Base-by-base conservation (phyloP, 1,140 invertebrate genomes). In the Drosophila tani region DNA sequence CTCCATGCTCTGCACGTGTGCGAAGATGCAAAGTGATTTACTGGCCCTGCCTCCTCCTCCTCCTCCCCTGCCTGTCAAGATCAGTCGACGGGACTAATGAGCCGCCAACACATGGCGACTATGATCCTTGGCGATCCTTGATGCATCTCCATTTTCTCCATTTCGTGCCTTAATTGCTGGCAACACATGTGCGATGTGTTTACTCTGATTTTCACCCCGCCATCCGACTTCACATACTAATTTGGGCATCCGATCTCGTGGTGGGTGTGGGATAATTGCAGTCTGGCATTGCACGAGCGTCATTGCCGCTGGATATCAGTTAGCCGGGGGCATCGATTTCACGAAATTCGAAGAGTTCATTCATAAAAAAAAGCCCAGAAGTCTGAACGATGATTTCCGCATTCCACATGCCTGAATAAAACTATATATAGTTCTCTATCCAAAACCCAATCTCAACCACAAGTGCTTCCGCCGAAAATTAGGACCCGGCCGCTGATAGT, bases 1-100 rank as follows among this genome's bases (percentile, higher is more conserved):
- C 80, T 67, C 70, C 63, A 76, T 78, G 73, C 77, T 35, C 41
- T 90, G 81, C 85, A 84, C 75, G 80, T 84, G 80, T 69, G 58
- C 35, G 50, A 24, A 46, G 68, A 49, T 58, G 43, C 38, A 8
- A 29, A 43, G 75, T 75, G 83, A 86, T 82, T 85, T 81, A 75
- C 35, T 71, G 75, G 68, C 68, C 53, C 62, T 64, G 50, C 60
- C 51, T 32, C 56, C 46, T 62, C 75, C 50, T 24, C 24, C 27
- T 32, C 56, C 46, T 62, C 79, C 67, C 47, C 40, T 49, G 6
- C 17, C 66, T 55, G 71, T 68, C 65, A 67, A 81, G 81, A 79
- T 75, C 81, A 47, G 76, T 65, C 62, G 51, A 65, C 63, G 62
- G n/a, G 53, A 29, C 82, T 76, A 86, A 86, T 77, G 76, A 86